Conservation (phyloP, 2,113 vertebrate species). For the Pteropus alecto region DNA sequence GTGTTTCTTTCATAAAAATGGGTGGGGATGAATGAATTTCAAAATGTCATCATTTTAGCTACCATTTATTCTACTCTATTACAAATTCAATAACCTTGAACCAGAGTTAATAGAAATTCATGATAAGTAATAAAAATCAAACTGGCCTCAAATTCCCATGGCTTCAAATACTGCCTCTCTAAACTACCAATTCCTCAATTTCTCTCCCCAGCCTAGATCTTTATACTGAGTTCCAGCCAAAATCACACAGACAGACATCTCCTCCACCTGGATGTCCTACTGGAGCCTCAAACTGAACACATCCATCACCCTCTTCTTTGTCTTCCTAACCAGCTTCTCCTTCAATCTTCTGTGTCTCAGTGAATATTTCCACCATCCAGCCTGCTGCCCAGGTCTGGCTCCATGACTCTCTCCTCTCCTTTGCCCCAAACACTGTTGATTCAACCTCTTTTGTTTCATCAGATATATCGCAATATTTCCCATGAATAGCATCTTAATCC, state of each 20-base stretch:
- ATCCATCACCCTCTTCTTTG: neutral
- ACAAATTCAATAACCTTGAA: conserved; percentile 77
- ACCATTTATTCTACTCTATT: conserved; percentile 70
- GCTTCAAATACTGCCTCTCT: neutral
- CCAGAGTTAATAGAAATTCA: conserved; percentile 72
- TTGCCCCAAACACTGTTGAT: neutral
- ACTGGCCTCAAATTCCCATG: conserved; percentile 49
- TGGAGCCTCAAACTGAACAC: neutral
- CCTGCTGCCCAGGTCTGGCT: neutral
- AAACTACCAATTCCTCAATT: neutral
- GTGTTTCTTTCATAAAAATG: conserved; percentile 65
- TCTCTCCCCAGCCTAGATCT: neutral
- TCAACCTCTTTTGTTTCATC: neutral
- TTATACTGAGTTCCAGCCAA: neutral
- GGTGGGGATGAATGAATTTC: conserved; percentile 59
- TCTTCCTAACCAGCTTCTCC: neutral
- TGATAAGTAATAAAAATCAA: conserved; percentile 67
- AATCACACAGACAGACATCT: neutral
- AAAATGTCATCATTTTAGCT: conserved; percentile 68
- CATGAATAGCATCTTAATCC: neutral
- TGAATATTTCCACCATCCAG: neutral
- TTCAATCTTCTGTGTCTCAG: neutral
- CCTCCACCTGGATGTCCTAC: neutral
- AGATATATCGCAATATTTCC: neutral
- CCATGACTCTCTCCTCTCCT: neutral